These are phyloP conservation scores for Ataeniobius toweri DNA, from an alignment of 2,797 vertebrate genomes.

Conservation along the genomic window DNA sequence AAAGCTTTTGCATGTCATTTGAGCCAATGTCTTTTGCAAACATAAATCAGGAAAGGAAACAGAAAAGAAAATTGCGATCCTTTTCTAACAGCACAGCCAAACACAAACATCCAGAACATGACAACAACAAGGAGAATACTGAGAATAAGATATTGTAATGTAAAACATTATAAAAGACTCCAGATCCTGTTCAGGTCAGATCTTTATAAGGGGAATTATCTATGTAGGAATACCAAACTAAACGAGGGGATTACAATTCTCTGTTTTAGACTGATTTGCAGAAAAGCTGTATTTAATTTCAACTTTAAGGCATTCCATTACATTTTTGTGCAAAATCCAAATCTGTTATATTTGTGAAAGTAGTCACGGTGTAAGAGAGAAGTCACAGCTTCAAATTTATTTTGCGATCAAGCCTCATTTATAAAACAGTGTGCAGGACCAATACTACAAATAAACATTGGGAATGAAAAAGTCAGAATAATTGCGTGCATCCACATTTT, in stretches of 20 bases:
- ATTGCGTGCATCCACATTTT: not conserved
- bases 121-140: not conserved
- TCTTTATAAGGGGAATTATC: constrained; percentile 8
- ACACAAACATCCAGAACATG: not conserved
- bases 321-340: not conserved
- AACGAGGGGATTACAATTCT: not conserved
- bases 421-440: not conserved
- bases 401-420: not conserved
- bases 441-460: not conserved
- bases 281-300: too few relatives aligned
- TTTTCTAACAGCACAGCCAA: constrained; percentile 14
- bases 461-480: not conserved
- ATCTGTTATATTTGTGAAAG: not conserved
- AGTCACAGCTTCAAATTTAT: not conserved
- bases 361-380: not conserved
- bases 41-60: constrained; percentile 14
- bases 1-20: constrained; percentile 7
- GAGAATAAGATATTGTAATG: not conserved
- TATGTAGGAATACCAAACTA: not conserved
- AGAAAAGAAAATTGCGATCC: constrained; percentile 14
- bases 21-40: constrained; percentile 17
- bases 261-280: not conserved
- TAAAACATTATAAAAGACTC: not conserved
- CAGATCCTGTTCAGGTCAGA: not conserved
- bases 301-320: not conserved